Evolutionary conservation across 2,113 vertebrate species (phyloP).

Genomic region (Parotia lawesii): DNA sequence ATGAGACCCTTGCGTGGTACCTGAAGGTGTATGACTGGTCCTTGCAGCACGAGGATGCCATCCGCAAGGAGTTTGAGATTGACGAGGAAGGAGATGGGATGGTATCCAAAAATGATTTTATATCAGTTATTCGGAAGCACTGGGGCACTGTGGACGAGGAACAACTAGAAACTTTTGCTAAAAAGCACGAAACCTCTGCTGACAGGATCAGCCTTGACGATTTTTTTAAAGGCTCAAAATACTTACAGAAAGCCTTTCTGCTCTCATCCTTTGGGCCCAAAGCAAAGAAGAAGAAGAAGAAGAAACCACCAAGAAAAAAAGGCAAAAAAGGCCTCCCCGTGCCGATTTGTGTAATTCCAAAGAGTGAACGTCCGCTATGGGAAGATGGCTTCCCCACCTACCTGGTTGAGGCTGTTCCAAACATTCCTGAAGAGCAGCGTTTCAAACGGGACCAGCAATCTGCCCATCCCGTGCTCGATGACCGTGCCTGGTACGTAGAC

Average conservation of each 20-base stretch:
- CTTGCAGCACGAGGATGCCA: constrained; percentile 69
- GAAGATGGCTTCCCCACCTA: constrained; percentile 80
- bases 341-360: constrained; percentile 80
- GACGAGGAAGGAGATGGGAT: constrained; percentile 55
- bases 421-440: constrained; percentile 56
- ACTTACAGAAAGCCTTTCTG: constrained; percentile 79
- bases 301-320: constrained; percentile 67
- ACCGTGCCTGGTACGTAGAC: constrained; percentile 86
- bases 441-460: constrained; percentile 76
- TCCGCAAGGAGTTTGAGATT: constrained; percentile 65
- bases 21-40: constrained; percentile 88
- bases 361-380: constrained; percentile 22
- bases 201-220: constrained; percentile 74
- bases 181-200: constrained; percentile 65
- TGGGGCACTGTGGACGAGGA: constrained; percentile 62
- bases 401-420: constrained; percentile 80
- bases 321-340: constrained; percentile 71
- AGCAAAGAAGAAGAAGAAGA: constrained; percentile 59
- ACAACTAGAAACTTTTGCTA: constrained; percentile 65
- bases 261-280: constrained; percentile 76
- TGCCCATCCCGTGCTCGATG: constrained; percentile 83
- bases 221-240: constrained; percentile 87
- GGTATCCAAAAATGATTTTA: constrained; percentile 71
- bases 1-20: background rate
- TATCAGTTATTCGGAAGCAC: constrained; percentile 67